phyloP scores from a whole-genome alignment of 64 coral and sea anemone genomes.

The Actinia equina region DNA sequence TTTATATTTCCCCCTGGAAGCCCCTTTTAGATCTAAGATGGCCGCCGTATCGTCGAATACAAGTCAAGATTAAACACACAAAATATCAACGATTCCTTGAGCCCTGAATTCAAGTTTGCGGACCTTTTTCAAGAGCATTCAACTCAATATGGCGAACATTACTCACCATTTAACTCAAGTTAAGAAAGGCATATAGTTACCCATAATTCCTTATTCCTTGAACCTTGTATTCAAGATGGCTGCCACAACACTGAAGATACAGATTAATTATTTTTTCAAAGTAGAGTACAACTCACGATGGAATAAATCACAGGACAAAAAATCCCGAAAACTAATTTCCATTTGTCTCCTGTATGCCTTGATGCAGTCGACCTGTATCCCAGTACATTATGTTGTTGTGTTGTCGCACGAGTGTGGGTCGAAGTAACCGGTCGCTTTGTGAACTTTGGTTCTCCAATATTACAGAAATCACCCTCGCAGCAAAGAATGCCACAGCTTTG shows the following conservation, averaged over 20 bases:
- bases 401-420: neutral
- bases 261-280: neutral
- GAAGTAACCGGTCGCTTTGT: neutral
- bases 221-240: neutral
- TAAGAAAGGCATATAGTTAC: too few relatives aligned
- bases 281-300: neutral
- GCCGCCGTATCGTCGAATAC: neutral
- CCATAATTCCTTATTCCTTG: neutral
- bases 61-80: neutral
- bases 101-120: neutral
- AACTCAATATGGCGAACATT: neutral
- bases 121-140: neutral
- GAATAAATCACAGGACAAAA: neutral
- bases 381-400: neutral
- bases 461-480: conserved; percentile 1
- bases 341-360: neutral
- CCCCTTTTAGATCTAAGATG: neutral
- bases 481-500: conserved; percentile 6
- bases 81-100: neutral
- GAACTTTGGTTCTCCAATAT: neutral
- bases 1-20: too few relatives aligned
- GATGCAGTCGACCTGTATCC: neutral
- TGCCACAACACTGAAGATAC: neutral
- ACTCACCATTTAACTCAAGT: too few relatives aligned
- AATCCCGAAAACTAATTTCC: neutral